Evolutionary conservation across 2,113 vertebrate genomes (phyloP), one percentile per base, ranked within the genome.

Genomic region (Apodemus sylvaticus): DNA sequence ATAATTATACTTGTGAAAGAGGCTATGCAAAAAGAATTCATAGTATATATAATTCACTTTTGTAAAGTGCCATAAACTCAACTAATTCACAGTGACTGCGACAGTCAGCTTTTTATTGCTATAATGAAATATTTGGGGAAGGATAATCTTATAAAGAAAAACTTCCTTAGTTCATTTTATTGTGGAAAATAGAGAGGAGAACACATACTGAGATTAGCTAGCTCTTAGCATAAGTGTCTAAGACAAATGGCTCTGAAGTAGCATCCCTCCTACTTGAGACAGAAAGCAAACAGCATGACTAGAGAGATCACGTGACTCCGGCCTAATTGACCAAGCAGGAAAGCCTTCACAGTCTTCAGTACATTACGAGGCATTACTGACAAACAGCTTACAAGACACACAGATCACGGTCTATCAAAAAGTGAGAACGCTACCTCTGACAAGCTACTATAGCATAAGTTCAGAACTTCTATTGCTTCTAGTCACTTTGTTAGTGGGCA

Each of bases 51-150:
- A 55, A 55, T 36, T 73, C 55, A 42, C 64, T 48, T 74, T 83
- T 17, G 42, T 55, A 94, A 77, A 95, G 66, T 92, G 60, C 66
- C 70, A 82, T 53, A 68, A 68, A 60, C 26, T 64, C 90, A 94
- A 89, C 42, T n/a, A 79, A 77, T 66, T 36, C 58, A 48, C 17
- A 83, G n/a, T 62, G 9, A 53, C 92, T 58, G 5, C 3, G 29
- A 45, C 48, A 29, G 51, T 48, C 19, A 88, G 14, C 17, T n/a
- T 5, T 55, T 31, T 19, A 60, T 36, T 81, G 39, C 31, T 48
- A 70, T 58, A 58, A 55, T 78, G 34, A 79, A 93, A 71, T 93
- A 71, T 12, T 66, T 79, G 29, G 36, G 12, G 26, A 42, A 36
- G 8, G 74, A n/a, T 29, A 93, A 58, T 64, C 22, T 58, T 86